Evolutionary conservation across 2,113 vertebrate species (phyloP), one percentile per base, ranked within the genome.

Genomic region (Cochlearius cochlearius): DNA sequence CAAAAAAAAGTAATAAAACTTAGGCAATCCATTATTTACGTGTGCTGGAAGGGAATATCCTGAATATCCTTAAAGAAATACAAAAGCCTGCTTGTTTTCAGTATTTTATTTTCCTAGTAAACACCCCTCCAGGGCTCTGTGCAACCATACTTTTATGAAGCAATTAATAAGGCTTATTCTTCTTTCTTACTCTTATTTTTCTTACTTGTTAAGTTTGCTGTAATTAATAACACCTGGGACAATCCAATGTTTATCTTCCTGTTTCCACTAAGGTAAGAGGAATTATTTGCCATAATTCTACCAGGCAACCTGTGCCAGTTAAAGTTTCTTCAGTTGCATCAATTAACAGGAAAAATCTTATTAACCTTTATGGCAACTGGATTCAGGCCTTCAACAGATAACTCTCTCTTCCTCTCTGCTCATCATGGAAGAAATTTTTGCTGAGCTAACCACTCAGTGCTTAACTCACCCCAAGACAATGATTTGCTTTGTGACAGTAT

Each of bases 11-110:
- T 38, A 72, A 80, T 90, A 63, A 90, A 81, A 29, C 34, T 73
- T 27, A 32, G 58, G 32, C 9, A 47, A 95, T 84, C 52, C 49
- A 69, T 96, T 94, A 90, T 86, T 96, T 92, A 66, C 92, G 32
- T 76, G 55, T 50, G 63, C 68, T 94, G 75, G 36, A 83, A 91
- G 36, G 72, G 67, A 94, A 77, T 62, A 63, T n/a, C 39, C 30
- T 72, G n/a, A 36, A 73, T 84, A 29, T 71, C 36, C 58, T 86
- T 75, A 53, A 68, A 84, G 45, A 67, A 86, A 64, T n/a, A 43
- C 7, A 90, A 41, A 76, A 73, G 3, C 4, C 22, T 94, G 39
- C 67, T 87, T 88, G 19, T 79, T 91, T 82, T 30, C 8, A 36
- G 23, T 20, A 10, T 36, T 34, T 34, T 86, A 3, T 82, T 80